Percentiles rank a stretch among this genome's conserved stretches.
Conservation (phyloP, 2,797 vertebrate species). For the Gallirallus australis region DNA sequence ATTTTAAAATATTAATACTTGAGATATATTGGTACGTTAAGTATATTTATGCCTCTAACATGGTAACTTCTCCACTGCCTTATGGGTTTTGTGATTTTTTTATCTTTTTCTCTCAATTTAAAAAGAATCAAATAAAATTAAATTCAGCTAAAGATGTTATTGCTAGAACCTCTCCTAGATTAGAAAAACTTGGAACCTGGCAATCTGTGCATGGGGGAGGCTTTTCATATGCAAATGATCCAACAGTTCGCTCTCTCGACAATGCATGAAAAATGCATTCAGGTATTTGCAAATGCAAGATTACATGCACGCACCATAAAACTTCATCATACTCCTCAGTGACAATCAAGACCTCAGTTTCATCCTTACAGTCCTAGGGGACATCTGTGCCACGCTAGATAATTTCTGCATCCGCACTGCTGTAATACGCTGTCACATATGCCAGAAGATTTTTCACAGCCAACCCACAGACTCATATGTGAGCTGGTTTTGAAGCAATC, state of each 20-base stretch:
- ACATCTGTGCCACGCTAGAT: neutral
- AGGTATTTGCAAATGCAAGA: neutral
- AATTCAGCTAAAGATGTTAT: neutral
- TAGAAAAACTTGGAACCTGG: neutral
- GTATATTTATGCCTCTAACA: neutral
- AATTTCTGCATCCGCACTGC: neutral
- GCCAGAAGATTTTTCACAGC: neutral
- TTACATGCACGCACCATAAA: neutral
- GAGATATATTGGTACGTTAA: neutral
- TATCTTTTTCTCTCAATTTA: neutral
- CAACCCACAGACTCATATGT: neutral
- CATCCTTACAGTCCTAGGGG: neutral
- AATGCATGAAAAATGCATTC: neutral
- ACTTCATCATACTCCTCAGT: neutral
- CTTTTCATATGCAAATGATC: neutral
- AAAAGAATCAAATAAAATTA: neutral
- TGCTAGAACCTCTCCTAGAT: neutral
- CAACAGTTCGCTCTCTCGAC: neutral
- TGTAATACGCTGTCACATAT: neutral
- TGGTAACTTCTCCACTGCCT: neutral
- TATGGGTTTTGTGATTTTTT: neutral
- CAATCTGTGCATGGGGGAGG: neutral
- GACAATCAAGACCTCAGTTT: slow-evolving; percentile 16
- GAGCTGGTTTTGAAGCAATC: neutral
- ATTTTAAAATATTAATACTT: neutral